A percentile compares a stretch with the other conserved stretches of the same genome.
Evolutionary conservation across 2,113 vertebrate genomes (phyloP).

Genomic region (Spea bombifrons): DNA sequence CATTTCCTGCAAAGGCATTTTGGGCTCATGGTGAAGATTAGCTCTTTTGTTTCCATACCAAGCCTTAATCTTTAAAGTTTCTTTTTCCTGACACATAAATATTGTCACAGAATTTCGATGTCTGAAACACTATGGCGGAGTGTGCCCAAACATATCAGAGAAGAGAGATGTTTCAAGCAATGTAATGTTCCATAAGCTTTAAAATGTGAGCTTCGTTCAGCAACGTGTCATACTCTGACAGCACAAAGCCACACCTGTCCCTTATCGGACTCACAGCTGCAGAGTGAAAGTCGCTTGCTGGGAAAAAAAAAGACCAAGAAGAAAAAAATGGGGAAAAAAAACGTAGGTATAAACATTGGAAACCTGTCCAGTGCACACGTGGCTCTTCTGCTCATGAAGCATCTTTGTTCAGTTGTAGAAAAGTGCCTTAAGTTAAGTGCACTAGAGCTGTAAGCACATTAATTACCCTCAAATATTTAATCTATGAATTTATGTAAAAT

Average conservation of each 20-base stretch:
- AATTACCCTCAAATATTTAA: no score
- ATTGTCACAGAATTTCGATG: no score
- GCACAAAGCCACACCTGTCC: constrained; percentile 53
- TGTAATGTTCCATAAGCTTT: constrained; percentile 53
- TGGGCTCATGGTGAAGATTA: no score
- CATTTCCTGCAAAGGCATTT: no score
- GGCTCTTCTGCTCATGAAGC: constrained; percentile 49
- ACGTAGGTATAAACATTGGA: constrained; percentile 52
- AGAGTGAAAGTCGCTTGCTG: constrained; percentile 7
- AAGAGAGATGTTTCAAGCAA: constrained; percentile 47
- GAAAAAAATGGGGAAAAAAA: constrained; percentile 48
- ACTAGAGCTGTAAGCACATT: no score
- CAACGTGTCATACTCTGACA: constrained; percentile 43
- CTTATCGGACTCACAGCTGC: constrained; percentile 33
- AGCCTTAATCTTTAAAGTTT: no score
- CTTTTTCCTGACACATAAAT: no score
- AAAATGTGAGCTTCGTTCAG: constrained; percentile 50
- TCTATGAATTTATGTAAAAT: no score
- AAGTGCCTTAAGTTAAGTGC: neutral
- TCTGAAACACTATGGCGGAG: neutral
- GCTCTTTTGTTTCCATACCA: no score
- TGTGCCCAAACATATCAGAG: constrained; percentile 46
- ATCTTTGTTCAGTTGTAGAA: constrained; percentile 39
- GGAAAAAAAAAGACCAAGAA: constrained; percentile 19
- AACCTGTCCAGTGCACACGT: constrained; percentile 53